A percentile compares a stretch with the other conserved stretches of the same genome.
These are phyloP conservation scores for Cavia porcellus DNA, from an alignment of 2,113 vertebrate genomes.

Conservation along the genomic window DNA sequence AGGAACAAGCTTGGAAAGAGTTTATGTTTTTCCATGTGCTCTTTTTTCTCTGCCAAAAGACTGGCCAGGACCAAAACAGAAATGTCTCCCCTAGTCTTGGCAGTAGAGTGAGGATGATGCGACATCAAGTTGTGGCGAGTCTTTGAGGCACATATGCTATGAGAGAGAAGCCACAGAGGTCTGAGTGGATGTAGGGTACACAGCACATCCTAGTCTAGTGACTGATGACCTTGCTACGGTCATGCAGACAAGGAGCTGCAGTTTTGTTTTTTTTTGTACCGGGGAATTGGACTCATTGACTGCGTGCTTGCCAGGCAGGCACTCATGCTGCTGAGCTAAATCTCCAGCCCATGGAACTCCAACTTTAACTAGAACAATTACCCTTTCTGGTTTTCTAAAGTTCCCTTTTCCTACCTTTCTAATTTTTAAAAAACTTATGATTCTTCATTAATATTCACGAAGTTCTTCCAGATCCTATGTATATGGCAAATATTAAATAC, in stretches of 20 bases:
- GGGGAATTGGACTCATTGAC: too few species aligned
- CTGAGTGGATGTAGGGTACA: neutral
- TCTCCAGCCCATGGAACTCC: neutral
- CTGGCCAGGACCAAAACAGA: neutral
- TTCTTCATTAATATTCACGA: neutral
- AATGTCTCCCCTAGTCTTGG: neutral
- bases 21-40: neutral
- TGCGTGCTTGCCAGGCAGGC: too few species aligned
- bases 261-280: neutral
- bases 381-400: neutral
- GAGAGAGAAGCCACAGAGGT: neutral
- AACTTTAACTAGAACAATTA: neutral
- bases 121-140: neutral
- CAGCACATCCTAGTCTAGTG: neutral
- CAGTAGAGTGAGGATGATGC: neutral
- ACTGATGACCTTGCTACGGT: neutral
- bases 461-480: conserved; percentile 25
- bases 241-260: neutral
- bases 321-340: too few species aligned
- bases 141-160: neutral
- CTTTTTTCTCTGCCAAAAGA: neutral
- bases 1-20: neutral
- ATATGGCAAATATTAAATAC: neutral
- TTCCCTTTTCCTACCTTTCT: neutral
- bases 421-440: conserved; percentile 9